phyloP scores from a whole-genome alignment of 1,140 invertebrate species.

The Atta colombica region DNA sequence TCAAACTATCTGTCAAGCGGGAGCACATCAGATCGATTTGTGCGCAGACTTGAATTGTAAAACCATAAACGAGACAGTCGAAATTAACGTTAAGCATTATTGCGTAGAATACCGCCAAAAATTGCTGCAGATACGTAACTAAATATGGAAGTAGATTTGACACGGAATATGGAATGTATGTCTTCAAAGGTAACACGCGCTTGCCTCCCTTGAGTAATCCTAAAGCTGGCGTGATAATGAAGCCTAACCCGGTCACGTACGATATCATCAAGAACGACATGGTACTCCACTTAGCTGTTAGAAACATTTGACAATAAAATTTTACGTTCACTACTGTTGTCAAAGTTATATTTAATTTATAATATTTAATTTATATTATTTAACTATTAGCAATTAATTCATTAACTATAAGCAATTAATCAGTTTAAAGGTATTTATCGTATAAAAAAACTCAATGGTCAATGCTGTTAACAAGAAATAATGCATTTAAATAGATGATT shows the following conservation, averaged over 20 bases:
- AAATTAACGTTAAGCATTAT: slow-evolving; percentile 41
- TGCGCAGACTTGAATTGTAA: slow-evolving; percentile 39
- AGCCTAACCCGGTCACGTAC: background rate
- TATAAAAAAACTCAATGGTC: background rate
- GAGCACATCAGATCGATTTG: slow-evolving; percentile 36
- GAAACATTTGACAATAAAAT: background rate
- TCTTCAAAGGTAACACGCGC: background rate
- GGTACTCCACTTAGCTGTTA: slow-evolving; percentile 49
- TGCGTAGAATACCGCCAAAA: background rate
- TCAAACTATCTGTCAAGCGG: slow-evolving; percentile 19
- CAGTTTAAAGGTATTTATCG: background rate
- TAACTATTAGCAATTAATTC: background rate
- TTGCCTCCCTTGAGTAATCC: background rate
- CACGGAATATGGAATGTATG: slow-evolving; percentile 27
- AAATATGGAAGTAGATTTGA: slow-evolving; percentile 10
- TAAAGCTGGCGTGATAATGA: background rate
- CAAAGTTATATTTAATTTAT: background rate
- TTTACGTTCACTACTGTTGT: background rate
- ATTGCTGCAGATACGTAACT: slow-evolving; percentile 43
- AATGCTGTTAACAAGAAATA: background rate
- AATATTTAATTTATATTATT: background rate
- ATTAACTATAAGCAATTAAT: background rate
- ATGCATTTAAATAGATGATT: background rate
- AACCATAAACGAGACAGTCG: slow-evolving; percentile 50
- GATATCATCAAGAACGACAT: slow-evolving; percentile 38